phyloP scores from a whole-genome alignment of 2,888 invertebrate genomes.

The Acleris cristana region DNA sequence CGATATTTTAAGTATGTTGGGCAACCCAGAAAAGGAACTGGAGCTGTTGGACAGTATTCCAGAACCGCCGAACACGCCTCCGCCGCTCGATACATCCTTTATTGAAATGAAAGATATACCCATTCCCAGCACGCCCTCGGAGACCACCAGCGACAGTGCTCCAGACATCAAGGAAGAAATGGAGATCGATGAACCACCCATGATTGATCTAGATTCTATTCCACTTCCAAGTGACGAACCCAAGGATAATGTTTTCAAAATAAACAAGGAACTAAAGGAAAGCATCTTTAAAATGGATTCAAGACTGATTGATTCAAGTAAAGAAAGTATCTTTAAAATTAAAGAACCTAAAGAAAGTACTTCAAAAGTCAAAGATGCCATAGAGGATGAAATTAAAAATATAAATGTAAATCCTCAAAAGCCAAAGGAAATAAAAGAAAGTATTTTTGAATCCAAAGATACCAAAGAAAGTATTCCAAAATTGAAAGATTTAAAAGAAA shows the following conservation, averaged over 20 bases:
- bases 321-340: slow-evolving; percentile 21
- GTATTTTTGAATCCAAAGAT: slow-evolving; percentile 24
- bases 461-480: slow-evolving; percentile 9
- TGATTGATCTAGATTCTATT: slow-evolving; percentile 32
- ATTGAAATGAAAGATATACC: slow-evolving; percentile 35
- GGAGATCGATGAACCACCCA: slow-evolving; percentile 23
- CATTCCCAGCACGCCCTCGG: slow-evolving; percentile 31
- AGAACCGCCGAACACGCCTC: slow-evolving; percentile 63
- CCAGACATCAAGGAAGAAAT: slow-evolving; percentile 27
- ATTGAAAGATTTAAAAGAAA: slow-evolving; percentile 21
- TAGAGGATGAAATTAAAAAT: slow-evolving; percentile 21
- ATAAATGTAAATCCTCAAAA: slow-evolving; percentile 14
- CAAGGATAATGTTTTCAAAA: slow-evolving; percentile 27
- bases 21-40: slow-evolving; percentile 36
- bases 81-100: slow-evolving; percentile 47
- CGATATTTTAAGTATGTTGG: slow-evolving; percentile 31
- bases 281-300: slow-evolving; percentile 16
- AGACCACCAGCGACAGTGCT: slow-evolving; percentile 22
- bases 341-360: slow-evolving; percentile 30
- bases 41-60: slow-evolving; percentile 50
- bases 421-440: slow-evolving; percentile 26
- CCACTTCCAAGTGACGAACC: slow-evolving; percentile 32
- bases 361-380: slow-evolving; percentile 23
- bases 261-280: slow-evolving; percentile 29
- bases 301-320: background rate